phyloP scores from a whole-genome alignment of 64 coral and sea anemone species.

The Montipora cactus region DNA sequence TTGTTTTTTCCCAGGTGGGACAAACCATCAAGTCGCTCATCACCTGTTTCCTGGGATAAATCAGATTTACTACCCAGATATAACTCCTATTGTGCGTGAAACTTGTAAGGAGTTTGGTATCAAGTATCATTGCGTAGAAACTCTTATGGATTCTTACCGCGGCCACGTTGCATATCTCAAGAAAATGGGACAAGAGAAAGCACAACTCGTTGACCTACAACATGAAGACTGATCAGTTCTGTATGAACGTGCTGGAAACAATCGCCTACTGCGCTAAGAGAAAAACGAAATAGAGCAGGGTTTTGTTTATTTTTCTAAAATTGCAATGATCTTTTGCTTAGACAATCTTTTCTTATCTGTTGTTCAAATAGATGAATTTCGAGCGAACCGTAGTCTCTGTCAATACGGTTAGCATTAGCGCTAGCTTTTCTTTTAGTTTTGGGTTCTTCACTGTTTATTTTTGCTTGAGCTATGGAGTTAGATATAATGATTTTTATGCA shows the following conservation, averaged over 20 bases:
- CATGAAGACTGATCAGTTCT: neutral
- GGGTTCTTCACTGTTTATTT: too few relatives aligned
- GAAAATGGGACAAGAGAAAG: slow-evolving; percentile 51
- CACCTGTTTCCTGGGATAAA: slow-evolving; percentile 80
- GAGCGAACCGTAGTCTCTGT: too few relatives aligned
- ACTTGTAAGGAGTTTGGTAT: slow-evolving; percentile 86
- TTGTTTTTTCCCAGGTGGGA: slow-evolving; percentile 44
- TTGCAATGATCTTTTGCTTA: too few relatives aligned
- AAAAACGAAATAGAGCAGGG: too few relatives aligned
- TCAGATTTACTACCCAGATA: slow-evolving; percentile 84
- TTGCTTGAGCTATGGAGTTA: too few relatives aligned
- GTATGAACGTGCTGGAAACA: neutral
- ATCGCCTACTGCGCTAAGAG: too few relatives aligned
- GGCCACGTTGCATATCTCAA: slow-evolving; percentile 73
- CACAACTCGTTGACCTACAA: neutral
- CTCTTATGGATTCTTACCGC: slow-evolving; percentile 48
- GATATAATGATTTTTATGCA: too few relatives aligned
- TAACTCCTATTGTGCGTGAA: slow-evolving; percentile 79
- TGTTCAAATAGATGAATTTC: too few relatives aligned
- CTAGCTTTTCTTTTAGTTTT: neutral
- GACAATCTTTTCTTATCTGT: too few relatives aligned
- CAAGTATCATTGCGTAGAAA: slow-evolving; percentile 77
- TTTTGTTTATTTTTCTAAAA: too few relatives aligned
- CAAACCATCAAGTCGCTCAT: slow-evolving; percentile 83
- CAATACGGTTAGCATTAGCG: too few relatives aligned